Evolutionary conservation across 2,797 vertebrate species (phyloP).

Genomic region (Coregonus suidteri): DNA sequence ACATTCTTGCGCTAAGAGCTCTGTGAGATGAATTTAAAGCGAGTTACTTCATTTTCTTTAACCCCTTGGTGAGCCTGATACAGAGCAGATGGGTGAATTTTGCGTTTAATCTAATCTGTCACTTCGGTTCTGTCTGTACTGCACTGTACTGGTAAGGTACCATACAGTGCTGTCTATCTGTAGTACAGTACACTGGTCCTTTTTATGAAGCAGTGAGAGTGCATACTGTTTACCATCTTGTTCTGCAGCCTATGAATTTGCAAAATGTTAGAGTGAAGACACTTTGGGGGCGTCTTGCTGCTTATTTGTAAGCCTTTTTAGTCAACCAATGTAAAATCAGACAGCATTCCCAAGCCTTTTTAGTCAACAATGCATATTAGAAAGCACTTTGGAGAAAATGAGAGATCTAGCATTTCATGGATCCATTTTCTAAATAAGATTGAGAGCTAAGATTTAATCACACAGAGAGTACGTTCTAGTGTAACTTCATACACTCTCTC

Average conservation of each 20-base stretch:
- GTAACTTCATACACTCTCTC: constrained; percentile 7
- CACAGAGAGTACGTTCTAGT: background rate
- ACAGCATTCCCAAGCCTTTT: too few species aligned
- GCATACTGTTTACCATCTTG: too few species aligned
- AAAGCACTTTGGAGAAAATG: background rate
- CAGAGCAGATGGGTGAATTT: background rate
- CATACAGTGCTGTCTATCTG: background rate
- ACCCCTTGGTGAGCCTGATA: background rate
- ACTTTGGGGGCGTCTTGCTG: background rate
- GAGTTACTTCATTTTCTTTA: background rate
- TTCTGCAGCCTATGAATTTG: background rate
- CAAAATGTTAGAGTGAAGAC: background rate
- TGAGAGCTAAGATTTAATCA: too few species aligned
- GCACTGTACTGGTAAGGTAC: background rate
- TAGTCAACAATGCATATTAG: background rate
- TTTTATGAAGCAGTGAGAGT: background rate
- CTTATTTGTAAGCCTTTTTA: background rate
- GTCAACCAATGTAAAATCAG: background rate
- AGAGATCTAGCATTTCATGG: background rate
- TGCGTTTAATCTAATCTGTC: background rate
- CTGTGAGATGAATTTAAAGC: constrained; percentile 28
- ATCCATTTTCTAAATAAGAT: background rate
- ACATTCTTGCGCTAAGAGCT: constrained; percentile 12
- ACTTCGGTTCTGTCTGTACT: background rate
- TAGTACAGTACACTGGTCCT: background rate